phyloP scores from a whole-genome alignment of 1,140 invertebrate genomes.

The Papilio helenus region DNA sequence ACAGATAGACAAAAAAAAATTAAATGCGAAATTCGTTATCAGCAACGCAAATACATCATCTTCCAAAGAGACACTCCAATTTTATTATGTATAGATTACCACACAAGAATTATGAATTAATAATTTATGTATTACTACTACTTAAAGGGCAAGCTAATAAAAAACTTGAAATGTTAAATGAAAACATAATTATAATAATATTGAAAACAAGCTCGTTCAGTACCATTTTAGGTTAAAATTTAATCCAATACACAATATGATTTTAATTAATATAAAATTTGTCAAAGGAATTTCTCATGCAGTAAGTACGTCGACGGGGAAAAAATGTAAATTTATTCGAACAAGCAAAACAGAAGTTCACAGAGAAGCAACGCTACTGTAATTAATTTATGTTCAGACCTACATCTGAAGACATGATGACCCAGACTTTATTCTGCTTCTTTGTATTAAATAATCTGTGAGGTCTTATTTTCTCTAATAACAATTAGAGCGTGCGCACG shows the following conservation, averaged over 20 bases:
- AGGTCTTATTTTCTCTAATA: too few relatives aligned
- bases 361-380: neutral
- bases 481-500: too few relatives aligned
- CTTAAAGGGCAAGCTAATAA: neutral
- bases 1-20: too few relatives aligned
- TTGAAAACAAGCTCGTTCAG: neutral
- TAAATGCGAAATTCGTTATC: too few relatives aligned
- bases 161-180: neutral
- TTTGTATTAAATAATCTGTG: too few relatives aligned
- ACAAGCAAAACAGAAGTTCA: neutral
- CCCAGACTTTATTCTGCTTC: neutral
- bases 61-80: too few relatives aligned
- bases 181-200: neutral
- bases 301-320: neutral
- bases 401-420: neutral
- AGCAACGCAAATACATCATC: too few relatives aligned
- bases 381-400: neutral
- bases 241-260: neutral
- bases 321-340: neutral
- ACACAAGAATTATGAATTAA: neutral
- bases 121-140: neutral
- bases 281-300: neutral
- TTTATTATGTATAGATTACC: too few relatives aligned
- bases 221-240: neutral
- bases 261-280: neutral